These are phyloP conservation scores for Meriones unguiculatus DNA, from an alignment of 2,113 vertebrate genomes.

Conservation along the genomic window DNA sequence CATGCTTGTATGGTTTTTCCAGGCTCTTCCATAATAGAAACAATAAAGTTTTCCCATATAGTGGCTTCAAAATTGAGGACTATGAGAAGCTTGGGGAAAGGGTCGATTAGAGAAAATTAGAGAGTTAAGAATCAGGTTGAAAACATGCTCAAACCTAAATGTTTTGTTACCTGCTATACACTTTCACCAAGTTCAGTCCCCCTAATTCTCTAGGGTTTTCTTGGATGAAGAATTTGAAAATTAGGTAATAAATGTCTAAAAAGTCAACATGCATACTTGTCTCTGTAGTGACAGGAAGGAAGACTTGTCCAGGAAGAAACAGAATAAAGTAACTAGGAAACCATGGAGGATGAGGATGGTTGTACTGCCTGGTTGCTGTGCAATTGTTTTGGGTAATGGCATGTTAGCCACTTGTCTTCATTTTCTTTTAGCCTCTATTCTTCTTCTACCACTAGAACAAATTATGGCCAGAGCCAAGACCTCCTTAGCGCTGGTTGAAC, in stretches of 20 bases:
- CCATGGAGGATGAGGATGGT: neutral
- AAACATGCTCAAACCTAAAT: neutral
- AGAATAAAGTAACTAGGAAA: neutral
- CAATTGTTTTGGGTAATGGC: no score
- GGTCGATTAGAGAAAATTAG: neutral
- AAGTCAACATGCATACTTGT: neutral
- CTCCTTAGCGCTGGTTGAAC: no score
- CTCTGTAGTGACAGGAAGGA: neutral
- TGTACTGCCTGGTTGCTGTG: accelerated
- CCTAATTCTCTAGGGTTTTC: neutral
- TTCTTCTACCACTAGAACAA: neutral
- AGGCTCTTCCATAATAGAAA: neutral
- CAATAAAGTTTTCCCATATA: neutral
- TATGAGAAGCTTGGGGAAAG: neutral
- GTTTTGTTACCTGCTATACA: neutral
- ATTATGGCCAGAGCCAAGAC: neutral
- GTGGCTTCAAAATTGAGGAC: neutral
- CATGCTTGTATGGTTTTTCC: neutral
- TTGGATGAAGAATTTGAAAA: neutral
- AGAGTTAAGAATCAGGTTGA: neutral
- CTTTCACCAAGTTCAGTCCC: neutral
- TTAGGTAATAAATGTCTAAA: neutral
- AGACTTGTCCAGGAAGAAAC: neutral
- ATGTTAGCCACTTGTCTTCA: accelerated
- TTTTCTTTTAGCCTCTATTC: neutral